Conservation (phyloP, 2,888 invertebrate genomes). For the Vesta saturnalis region DNA sequence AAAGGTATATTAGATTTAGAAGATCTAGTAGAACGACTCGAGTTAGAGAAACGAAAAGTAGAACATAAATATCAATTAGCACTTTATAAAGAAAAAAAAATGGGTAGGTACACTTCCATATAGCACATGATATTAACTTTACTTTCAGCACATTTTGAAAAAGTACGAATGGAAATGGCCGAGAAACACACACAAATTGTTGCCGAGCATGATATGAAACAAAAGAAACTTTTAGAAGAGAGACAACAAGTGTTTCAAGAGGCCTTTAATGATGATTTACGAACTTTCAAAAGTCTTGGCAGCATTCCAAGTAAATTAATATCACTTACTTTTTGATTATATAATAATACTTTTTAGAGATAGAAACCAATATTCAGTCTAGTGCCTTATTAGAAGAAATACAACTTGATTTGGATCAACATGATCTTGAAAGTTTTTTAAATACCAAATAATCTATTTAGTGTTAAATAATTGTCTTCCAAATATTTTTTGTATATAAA, state of each 20-base stretch:
- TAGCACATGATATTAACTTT: neutral
- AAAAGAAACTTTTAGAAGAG: constrained; percentile 68
- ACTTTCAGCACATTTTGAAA: constrained; percentile 59
- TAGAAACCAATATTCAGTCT: constrained; percentile 40
- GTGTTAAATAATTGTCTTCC: neutral
- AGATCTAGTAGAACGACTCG: constrained; percentile 74
- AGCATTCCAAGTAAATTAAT: constrained; percentile 68
- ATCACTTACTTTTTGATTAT: neutral
- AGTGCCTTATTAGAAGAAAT: constrained; percentile 70
- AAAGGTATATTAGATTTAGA: constrained; percentile 72
- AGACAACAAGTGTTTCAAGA: constrained; percentile 75
- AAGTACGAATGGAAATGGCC: constrained; percentile 65
- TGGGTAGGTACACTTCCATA: constrained; percentile 63
- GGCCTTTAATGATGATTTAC: constrained; percentile 74
- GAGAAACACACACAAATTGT: constrained; percentile 69
- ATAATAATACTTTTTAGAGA: constrained; percentile 37
- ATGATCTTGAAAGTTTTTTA: constrained; percentile 71
- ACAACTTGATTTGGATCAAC: constrained; percentile 68
- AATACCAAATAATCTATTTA: constrained; percentile 56
- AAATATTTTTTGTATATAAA: neutral
- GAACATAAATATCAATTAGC: constrained; percentile 78
- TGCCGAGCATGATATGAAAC: constrained; percentile 66
- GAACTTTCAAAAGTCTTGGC: constrained; percentile 71
- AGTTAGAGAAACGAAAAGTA: constrained; percentile 75
- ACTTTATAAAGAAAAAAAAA: constrained; percentile 76